Conservation (phyloP, 1,140 invertebrate species). For the Homalodisca vitripennis region DNA sequence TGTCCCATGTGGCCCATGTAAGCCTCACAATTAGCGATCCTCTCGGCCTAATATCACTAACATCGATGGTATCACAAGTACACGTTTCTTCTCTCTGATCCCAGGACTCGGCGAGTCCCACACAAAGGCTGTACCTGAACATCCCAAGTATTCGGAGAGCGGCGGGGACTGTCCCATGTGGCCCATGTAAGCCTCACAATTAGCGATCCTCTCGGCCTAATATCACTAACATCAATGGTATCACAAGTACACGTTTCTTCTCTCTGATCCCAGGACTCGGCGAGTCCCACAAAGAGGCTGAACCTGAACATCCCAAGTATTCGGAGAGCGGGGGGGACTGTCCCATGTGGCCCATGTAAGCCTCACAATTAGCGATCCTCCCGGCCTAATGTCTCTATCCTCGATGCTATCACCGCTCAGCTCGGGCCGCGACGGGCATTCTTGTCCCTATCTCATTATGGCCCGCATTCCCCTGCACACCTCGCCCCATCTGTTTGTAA, state of each 20-base stretch:
- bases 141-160: neutral
- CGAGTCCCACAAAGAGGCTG: no score
- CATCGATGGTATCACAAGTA: constrained; percentile 2
- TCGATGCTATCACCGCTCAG: constrained; percentile 9
- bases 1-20: neutral
- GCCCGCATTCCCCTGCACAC: neutral
- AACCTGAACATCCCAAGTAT: neutral
- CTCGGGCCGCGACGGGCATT: no score
- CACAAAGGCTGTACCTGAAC: no score
- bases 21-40: constrained; percentile 10
- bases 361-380: constrained; percentile 13
- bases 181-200: constrained; percentile 4
- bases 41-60: constrained; percentile 7
- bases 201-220: constrained; percentile 14
- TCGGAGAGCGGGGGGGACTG: neutral
- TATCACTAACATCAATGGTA: neutral
- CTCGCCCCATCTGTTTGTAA: neutral
- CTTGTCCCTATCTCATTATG: constrained; percentile 13
- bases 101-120: no score
- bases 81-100: no score
- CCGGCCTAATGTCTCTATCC: constrained; percentile 12
- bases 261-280: no score
- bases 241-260: no score
- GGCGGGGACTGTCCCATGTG: neutral
- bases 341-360: neutral